Evolutionary conservation across 2,888 invertebrate genomes (phyloP).

Genomic region (Scaptomyza parva): DNA sequence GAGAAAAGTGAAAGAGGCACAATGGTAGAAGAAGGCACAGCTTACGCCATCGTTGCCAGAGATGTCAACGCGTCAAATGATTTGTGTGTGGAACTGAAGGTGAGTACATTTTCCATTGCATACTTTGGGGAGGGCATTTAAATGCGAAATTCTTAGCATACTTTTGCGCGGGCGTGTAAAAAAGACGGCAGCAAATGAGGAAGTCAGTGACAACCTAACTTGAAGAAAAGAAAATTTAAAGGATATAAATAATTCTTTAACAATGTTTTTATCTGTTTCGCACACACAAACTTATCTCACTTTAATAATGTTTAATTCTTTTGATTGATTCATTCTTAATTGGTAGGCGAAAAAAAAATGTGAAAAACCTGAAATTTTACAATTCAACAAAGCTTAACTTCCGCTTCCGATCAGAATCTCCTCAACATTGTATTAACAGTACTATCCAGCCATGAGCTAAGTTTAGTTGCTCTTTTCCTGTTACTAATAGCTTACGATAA

Average conservation of each 20-base stretch:
- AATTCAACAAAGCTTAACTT: neutral
- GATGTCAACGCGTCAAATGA: constrained; percentile 34
- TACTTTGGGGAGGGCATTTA: constrained; percentile 27
- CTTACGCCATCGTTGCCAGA: constrained; percentile 26
- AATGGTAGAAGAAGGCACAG: constrained; percentile 9
- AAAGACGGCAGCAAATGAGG: neutral
- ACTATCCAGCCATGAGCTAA: neutral
- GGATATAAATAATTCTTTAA: neutral
- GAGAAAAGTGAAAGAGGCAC: constrained; percentile 13
- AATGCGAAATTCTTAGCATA: constrained; percentile 26
- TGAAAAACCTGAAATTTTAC: too few relatives aligned
- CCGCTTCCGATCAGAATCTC: constrained; percentile 1
- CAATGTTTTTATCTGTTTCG: too few relatives aligned
- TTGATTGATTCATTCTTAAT: too few relatives aligned
- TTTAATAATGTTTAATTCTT: neutral
- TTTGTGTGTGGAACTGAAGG: constrained; percentile 16
- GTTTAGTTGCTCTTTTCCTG: neutral
- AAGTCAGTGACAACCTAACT: neutral
- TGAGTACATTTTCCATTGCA: constrained; percentile 32
- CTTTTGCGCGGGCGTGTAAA: constrained; percentile 21
- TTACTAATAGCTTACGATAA: constrained; percentile 13
- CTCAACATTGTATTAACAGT: neutral
- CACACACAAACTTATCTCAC: neutral
- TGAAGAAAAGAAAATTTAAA: neutral
- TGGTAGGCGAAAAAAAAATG: too few relatives aligned